Percentiles rank a stretch among this genome's conserved stretches.
Conservation (phyloP, 2,888 invertebrate genomes). For the Mactromeris polynyma region DNA sequence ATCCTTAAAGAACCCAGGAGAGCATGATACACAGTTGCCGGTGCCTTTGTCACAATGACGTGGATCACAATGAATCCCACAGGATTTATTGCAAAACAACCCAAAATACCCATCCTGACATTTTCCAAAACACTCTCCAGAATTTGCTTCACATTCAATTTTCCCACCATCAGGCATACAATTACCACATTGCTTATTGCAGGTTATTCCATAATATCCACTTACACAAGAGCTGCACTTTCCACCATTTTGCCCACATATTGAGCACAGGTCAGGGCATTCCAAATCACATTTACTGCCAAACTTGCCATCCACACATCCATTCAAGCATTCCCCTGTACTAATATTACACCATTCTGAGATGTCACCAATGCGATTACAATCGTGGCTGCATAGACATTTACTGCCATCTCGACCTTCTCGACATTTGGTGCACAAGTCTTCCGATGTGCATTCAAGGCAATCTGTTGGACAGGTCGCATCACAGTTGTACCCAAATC, state of each 20-base stretch:
- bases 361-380: slow-evolving; percentile 15
- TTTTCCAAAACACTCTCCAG: slow-evolving; percentile 29
- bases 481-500: slow-evolving; percentile 25
- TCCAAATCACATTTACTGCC: slow-evolving; percentile 30
- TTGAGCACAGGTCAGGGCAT: slow-evolving; percentile 31
- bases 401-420: slow-evolving; percentile 39
- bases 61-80: slow-evolving; percentile 26
- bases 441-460: slow-evolving; percentile 34
- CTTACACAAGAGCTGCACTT: slow-evolving; percentile 35
- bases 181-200: slow-evolving; percentile 32
- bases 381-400: slow-evolving; percentile 54
- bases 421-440: slow-evolving; percentile 31
- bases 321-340: slow-evolving; percentile 51
- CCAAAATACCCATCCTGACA: slow-evolving; percentile 42
- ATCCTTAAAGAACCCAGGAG: slow-evolving; percentile 34
- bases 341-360: slow-evolving; percentile 51
- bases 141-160: slow-evolving; percentile 15
- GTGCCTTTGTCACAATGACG: slow-evolving; percentile 44
- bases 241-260: slow-evolving; percentile 34
- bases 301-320: slow-evolving; percentile 44
- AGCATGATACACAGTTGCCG: slow-evolving; percentile 53
- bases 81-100: slow-evolving; percentile 23
- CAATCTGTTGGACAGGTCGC: slow-evolving; percentile 45
- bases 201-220: slow-evolving; percentile 34
- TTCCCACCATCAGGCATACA: slow-evolving; percentile 25